Percentiles rank a stretch among this genome's conserved stretches.
These are phyloP conservation scores for Peromyscus leucopus DNA, from an alignment of 2,113 vertebrate genomes.

Conservation along the genomic window DNA sequence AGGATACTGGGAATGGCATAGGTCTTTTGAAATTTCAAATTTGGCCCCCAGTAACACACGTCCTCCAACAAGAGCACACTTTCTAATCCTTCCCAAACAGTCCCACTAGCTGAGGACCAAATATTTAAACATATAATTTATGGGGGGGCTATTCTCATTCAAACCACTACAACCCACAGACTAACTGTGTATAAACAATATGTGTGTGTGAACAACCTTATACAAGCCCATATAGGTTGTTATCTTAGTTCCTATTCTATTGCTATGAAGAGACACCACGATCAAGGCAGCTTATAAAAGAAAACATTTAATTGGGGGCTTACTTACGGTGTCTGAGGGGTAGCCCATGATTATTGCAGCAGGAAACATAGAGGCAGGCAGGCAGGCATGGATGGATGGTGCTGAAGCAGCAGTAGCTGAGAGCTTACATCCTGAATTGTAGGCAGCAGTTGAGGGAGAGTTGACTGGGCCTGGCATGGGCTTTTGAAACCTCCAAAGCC, in stretches of 20 bases:
- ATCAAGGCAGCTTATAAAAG: neutral
- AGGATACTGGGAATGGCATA: neutral
- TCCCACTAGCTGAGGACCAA: neutral
- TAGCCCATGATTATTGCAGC: neutral
- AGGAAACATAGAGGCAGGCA: neutral
- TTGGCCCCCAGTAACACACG: neutral
- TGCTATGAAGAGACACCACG: neutral
- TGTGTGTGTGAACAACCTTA: neutral
- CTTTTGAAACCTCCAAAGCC: neutral
- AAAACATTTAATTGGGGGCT: neutral
- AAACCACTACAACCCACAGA: neutral
- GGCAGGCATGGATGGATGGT: too few species aligned
- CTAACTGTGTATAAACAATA: neutral
- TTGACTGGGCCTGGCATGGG: neutral
- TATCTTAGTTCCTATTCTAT: neutral
- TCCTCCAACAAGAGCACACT: neutral
- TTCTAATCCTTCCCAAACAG: neutral
- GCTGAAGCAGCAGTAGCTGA: neutral
- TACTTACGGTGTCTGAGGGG: neutral
- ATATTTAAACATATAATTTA: neutral
- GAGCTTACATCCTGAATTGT: neutral
- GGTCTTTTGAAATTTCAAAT: neutral
- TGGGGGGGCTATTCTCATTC: neutral
- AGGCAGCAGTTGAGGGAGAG: neutral
- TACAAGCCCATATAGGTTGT: neutral